Base-by-base conservation (phyloP, 2,797 vertebrate species). In the Enteromius unitaeniatus region DNA sequence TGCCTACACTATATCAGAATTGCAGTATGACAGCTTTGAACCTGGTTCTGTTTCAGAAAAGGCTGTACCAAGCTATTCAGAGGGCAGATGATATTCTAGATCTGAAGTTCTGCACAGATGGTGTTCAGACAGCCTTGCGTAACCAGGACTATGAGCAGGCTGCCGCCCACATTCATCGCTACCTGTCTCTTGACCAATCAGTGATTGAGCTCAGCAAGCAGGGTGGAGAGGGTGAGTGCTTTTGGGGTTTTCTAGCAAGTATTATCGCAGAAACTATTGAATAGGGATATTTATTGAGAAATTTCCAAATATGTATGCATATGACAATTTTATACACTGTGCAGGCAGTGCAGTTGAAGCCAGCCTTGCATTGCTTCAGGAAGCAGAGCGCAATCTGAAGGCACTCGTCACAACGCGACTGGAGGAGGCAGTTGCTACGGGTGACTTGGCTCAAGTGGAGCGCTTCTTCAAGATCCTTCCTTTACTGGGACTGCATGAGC, bases 381-480 rank as follows among this genome's bases (percentile, higher is more conserved):
- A 99, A 84, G 97, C 98, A n/a, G 98, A 99, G 88, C 94, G 97
- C 90, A 95, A 95, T 86, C 94, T 99, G 83, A 99, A 97, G 92
- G 92, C 94, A 0, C 96, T 99, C 11, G 98, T 99, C 28, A 93
- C 96, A 0, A 95, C 97, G 83, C 97, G 97, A 80, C 95, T 99
- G 7, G 95, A 97, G 6, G 84, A 95, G 11, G 97, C 98, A 5
- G 97, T 97, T 28, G 93, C 95, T 53, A 96, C 96, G 10, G 96
- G 96, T 0, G 96, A 99, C 92, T 92, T 99, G 2, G 95, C 96
- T 1, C 97, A 99, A 86, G 98, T 99, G 88, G 98, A 99, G 78
- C 94, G 97, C 78, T 99, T 99, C 92, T 99, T 99, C 93, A 99
- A 99, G 93, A 99, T 99, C 91, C 99, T 99, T 85, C 98, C 98